Conservation (phyloP, 1,140 invertebrate species). For the Saccostrea cuccullata region DNA sequence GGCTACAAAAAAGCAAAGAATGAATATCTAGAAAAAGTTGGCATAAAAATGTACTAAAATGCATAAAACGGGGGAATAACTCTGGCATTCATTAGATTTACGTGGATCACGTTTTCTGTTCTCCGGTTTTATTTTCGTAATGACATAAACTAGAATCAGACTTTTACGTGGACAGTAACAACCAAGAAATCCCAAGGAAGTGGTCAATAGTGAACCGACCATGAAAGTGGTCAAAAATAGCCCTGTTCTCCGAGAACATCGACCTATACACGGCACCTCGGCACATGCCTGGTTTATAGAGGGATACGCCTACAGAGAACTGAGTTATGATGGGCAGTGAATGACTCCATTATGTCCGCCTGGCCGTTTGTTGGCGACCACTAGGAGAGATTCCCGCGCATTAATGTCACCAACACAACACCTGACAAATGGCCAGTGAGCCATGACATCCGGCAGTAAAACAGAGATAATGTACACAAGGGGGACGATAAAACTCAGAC, state of each 20-base stretch:
- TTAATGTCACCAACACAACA: not conserved
- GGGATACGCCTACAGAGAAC: not conserved
- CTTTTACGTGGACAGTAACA: too few relatives aligned
- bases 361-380: not conserved
- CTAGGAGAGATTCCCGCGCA: not conserved
- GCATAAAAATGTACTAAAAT: too few relatives aligned
- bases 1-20: too few relatives aligned
- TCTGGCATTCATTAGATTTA: too few relatives aligned
- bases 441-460: not conserved
- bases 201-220: too few relatives aligned
- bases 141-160: too few relatives aligned
- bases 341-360: slow-evolving; percentile 3
- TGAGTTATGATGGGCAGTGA: not conserved
- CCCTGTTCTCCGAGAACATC: not conserved
- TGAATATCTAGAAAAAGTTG: too few relatives aligned
- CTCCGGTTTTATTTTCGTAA: too few relatives aligned
- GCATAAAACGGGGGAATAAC: too few relatives aligned
- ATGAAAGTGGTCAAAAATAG: not conserved
- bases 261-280: not conserved
- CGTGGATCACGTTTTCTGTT: too few relatives aligned
- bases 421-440: not conserved
- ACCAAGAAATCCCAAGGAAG: too few relatives aligned
- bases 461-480: not conserved
- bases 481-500: not conserved
- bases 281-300: not conserved